Evolutionary conservation across 2,888 invertebrate genomes (phyloP), one percentile per base, ranked within the genome.

Genomic region (Leptopterna dolabrata): DNA sequence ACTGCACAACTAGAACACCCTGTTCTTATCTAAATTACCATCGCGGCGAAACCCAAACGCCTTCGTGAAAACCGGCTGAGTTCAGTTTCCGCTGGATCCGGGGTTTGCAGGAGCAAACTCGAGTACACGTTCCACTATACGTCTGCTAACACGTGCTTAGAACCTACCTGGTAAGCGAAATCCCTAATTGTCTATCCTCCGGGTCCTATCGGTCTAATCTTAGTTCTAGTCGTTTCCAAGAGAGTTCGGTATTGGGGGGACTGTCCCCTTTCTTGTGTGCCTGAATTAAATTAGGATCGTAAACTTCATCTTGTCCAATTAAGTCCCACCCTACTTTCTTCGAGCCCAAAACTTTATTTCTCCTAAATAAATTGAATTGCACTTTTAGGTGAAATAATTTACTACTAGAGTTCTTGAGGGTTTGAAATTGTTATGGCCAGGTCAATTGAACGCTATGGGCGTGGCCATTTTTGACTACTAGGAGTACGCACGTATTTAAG

Each of bases 261-360:
- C 16, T 55, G 11, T 73, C 19, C 73, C 45, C 27, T 45, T 45
- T 19, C 71, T 71, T 14, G 16, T 19, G 24, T 3, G 63, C 24
- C 41, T 9, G 45, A 78, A 78, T 78, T 78, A 78, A 78, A 78
- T 78, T 78, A 43, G 45, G 78, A 7, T 78, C 45, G 24, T 78
- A 45, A 78, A 78, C 78, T 78, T 41, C 78, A 27, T 0, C 45
- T 45, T 16, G 78, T 19, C 7, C 45, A 78, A 78, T 78, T 78
- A 78, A 45, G 7, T 9, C 11, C 11, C 13, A 11, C 24, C 24
- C 63, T 27, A 2, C 63, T 24, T 63, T 36, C 4, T n/a, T 36
- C 2, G 36, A 36, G 4, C 36, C 36, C 7, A 36, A 2, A 4
- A 36, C 2, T 2, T 36, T 36, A 36, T 36, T 36, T 36, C 36